Evolutionary conservation across 2,797 vertebrate species (phyloP).

Genomic region (Leucoraja ocellata): DNA sequence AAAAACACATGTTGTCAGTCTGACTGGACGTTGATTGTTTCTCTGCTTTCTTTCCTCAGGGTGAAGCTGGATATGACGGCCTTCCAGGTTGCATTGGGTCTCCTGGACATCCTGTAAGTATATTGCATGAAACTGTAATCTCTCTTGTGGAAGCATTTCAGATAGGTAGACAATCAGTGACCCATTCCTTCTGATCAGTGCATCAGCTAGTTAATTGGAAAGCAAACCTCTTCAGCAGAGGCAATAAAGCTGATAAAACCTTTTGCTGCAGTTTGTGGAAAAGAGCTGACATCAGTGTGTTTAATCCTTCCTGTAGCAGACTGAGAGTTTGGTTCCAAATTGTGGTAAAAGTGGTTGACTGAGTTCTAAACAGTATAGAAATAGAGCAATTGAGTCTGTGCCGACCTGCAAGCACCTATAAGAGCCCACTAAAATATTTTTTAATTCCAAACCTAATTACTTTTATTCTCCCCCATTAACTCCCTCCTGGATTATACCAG

Average conservation of each 20-base stretch:
- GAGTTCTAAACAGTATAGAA: no score
- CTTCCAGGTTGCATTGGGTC: constrained; percentile 89
- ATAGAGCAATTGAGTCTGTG: no score
- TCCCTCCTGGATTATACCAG: no score
- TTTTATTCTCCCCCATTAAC: no score
- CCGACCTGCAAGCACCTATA: no score
- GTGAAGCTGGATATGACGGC: constrained; percentile 75
- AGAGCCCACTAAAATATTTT: no score
- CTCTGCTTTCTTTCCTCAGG: constrained; percentile 57
- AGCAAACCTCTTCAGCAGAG: not conserved
- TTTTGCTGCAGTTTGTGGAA: not conserved
- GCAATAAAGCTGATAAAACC: no score
- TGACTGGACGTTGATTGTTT: not conserved
- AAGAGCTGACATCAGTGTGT: not conserved
- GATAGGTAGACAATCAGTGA: not conserved
- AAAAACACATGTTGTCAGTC: no score
- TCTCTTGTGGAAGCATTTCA: not conserved
- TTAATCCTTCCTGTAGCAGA: not conserved
- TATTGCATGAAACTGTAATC: not conserved
- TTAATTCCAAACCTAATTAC: no score
- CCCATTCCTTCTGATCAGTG: no score
- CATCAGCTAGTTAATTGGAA: no score
- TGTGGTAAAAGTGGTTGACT: not conserved
- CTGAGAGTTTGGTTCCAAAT: not conserved
- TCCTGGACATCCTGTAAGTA: constrained; percentile 77